phyloP scores from a whole-genome alignment of 2,113 vertebrate species.

The Trematocara variabile region DNA sequence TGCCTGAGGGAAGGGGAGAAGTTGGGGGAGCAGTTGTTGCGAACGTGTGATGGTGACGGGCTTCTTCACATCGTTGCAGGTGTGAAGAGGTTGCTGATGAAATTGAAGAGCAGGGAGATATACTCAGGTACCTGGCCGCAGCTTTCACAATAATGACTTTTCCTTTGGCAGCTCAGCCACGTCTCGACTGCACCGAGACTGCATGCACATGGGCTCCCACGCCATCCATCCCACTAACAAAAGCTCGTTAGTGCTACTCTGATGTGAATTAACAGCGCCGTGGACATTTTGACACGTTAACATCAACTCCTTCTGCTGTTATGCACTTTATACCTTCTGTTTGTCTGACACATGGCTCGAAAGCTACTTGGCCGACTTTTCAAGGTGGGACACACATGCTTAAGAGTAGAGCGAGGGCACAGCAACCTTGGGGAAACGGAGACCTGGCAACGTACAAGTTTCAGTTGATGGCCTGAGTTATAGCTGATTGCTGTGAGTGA shows the following conservation, averaged over 20 bases:
- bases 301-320: neutral
- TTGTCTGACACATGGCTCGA: neutral
- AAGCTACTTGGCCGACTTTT: neutral
- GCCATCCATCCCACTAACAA: conserved; percentile 49
- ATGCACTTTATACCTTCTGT: neutral
- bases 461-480: neutral
- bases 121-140: conserved; percentile 70
- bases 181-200: conserved; percentile 7
- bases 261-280: neutral
- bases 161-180: neutral
- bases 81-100: conserved; percentile 76
- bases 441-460: neutral
- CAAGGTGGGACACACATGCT: neutral
- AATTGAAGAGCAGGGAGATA: conserved; percentile 72
- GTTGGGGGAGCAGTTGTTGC: neutral
- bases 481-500: neutral
- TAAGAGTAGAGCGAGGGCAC: conserved; percentile 33
- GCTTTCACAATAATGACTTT: conserved; percentile 27
- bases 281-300: conserved; percentile 1
- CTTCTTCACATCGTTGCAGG: conserved; percentile 69
- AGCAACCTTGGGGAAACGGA: conserved; percentile 41
- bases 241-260: neutral
- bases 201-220: conserved; percentile 37
- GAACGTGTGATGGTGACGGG: conserved; percentile 49
- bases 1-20: neutral